Conservation (phyloP, 64 coral and sea anemone species). For the Trachythela sp. region DNA sequence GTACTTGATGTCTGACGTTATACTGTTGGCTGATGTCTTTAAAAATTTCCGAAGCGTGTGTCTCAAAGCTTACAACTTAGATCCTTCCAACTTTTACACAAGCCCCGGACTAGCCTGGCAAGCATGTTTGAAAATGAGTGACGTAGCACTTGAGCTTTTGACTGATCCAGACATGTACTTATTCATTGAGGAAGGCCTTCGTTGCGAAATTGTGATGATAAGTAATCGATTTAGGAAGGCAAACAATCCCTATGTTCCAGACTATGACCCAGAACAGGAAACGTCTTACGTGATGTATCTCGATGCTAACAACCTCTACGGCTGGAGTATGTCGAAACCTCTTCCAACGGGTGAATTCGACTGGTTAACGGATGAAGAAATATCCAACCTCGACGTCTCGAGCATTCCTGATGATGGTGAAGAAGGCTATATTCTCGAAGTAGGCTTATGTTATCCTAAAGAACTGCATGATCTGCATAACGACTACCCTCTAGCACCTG, state of each 20-base stretch:
- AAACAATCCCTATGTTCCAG: background rate
- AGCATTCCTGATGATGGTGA: background rate
- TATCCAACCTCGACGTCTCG: background rate
- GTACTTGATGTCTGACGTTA: background rate
- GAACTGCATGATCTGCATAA: background rate
- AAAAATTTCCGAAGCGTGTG: background rate
- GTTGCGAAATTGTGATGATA: background rate
- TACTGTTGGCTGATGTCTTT: background rate
- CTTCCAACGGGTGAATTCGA: background rate
- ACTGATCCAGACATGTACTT: conserved; percentile 29
- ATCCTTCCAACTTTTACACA: background rate
- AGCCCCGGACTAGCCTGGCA: conserved; percentile 25
- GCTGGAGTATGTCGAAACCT: background rate
- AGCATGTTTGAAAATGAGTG: background rate
- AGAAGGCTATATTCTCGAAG: background rate
- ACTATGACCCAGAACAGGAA: background rate
- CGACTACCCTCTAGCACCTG: no score
- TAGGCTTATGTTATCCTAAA: background rate
- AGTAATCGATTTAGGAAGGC: background rate
- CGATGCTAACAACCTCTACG: no score
- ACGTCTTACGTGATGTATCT: background rate
- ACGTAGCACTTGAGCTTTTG: conserved; percentile 1
- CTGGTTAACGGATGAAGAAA: background rate
- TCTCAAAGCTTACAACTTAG: background rate
- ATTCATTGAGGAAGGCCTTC: conserved; percentile 20